Percentiles rank a stretch among this genome's conserved stretches.
These are phyloP conservation scores for Stichodactyla helianthus DNA, from an alignment of 64 coral and sea anemone species.

Conservation along the genomic window DNA sequence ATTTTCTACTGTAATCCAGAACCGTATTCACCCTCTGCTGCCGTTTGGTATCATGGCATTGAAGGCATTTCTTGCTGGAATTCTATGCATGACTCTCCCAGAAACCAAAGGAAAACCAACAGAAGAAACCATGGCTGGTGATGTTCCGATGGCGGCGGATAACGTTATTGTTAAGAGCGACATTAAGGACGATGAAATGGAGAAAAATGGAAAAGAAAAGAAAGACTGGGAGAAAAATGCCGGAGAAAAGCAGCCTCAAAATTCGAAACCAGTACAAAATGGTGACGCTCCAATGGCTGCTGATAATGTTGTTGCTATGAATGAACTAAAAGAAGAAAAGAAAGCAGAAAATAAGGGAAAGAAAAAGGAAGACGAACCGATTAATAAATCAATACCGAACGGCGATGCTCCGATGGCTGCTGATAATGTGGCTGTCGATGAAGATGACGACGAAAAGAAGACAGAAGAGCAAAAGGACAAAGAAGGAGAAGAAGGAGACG, in stretches of 20 bases:
- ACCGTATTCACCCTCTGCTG: conserved; percentile 33
- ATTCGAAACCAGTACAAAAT: too few relatives aligned
- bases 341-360: too few relatives aligned
- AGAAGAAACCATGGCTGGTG: conserved; percentile 46
- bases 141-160: neutral
- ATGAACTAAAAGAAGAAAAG: too few relatives aligned
- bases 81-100: conserved; percentile 57
- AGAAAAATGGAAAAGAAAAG: neutral
- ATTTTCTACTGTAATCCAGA: neutral
- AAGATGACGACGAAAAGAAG: neutral
- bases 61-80: conserved; percentile 32
- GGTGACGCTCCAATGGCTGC: too few relatives aligned
- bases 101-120: conserved; percentile 59
- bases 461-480: neutral
- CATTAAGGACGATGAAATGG: neutral
- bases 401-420: neutral
- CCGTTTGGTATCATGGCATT: conserved; percentile 63
- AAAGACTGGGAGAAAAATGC: neutral
- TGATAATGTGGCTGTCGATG: neutral
- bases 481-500: neutral
- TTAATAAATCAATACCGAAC: neutral
- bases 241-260: neutral
- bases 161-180: neutral
- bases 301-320: too few relatives aligned
- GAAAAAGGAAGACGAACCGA: too few relatives aligned